These are phyloP conservation scores for Rhingia rostrata DNA, from an alignment of 2,888 invertebrate genomes.

Conservation along the genomic window DNA sequence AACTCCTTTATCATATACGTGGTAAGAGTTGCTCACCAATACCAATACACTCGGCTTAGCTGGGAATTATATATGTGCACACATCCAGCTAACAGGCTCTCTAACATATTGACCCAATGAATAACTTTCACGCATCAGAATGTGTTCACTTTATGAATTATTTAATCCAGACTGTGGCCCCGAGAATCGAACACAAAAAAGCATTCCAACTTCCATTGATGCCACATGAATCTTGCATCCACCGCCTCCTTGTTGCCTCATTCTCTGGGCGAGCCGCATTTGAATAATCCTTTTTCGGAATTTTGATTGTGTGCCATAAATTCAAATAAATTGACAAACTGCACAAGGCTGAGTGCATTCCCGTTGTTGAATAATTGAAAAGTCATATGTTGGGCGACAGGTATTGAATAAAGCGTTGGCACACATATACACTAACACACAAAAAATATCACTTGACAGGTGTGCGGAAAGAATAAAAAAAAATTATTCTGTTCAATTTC, in stretches of 20 bases:
- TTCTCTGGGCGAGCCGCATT: conserved; percentile 40
- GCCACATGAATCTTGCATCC: conserved; percentile 30
- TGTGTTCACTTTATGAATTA: conserved; percentile 72
- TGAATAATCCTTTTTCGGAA: conserved; percentile 74
- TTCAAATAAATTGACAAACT: conserved; percentile 75
- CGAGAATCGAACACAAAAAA: conserved; percentile 38
- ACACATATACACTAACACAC: background rate
- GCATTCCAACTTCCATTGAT: background rate
- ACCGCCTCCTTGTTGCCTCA: background rate
- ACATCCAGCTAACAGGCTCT: conserved; percentile 56
- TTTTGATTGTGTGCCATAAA: conserved; percentile 75
- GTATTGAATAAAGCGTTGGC: conserved; percentile 60
- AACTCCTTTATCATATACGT: conserved; percentile 49
- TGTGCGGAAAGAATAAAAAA: conserved; percentile 40
- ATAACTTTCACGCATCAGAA: conserved; percentile 72
- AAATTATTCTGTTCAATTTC: background rate
- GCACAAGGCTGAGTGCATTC: conserved; percentile 73
- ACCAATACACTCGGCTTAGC: conserved; percentile 32
- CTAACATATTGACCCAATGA: conserved; percentile 73
- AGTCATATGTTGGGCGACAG: conserved; percentile 72
- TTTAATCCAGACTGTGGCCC: conserved; percentile 57
- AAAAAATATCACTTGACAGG: conserved; percentile 37
- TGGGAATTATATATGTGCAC: conserved; percentile 66
- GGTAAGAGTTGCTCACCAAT: background rate
- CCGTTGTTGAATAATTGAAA: conserved; percentile 74